Base-by-base conservation (phyloP, 2,797 vertebrate species). In the Champsocephalus esox region DNA sequence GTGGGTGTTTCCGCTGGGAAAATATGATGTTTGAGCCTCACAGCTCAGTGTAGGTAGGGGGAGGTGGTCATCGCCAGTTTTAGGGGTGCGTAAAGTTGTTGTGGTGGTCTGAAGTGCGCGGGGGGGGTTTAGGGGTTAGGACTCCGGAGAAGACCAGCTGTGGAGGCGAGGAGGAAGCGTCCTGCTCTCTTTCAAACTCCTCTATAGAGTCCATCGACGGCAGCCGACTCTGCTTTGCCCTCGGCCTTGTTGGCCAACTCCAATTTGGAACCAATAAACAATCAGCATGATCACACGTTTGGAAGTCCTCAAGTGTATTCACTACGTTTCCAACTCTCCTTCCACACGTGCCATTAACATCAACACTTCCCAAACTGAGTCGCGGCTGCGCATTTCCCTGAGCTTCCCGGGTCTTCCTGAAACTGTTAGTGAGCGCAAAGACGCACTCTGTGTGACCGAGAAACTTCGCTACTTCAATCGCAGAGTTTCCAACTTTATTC, bases 401-500 rank as follows among this genome's bases (percentile, higher is more conserved):
- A 5, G 79, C 66, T 28, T 77, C 84, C 0, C 79, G 73, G 17
- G 21, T 14, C 58, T 56, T 92, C 62, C 77, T 90, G 34, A 84
- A 80, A 77, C 28, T 64, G 63, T 66, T 77, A 0, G 68, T 86
- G 24, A 95, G 91, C 1, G 91, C 92, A 38, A 12, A 81, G 28
- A 95, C 52, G 61, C 95, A 94, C 24, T 94, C 87, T 0, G 75
- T 76, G 85, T 94, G 93, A 8, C 94, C 90, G 3, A 96, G 92
- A 28, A 92, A 92, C 73, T 82, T 91, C 0, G 94, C 94, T 54
- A 95, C 92, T 9, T 87, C 89, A 0, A 89, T 60, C 0, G 94
- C 94, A 0, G 92, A 94, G 88, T 95, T 94, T 0, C 94, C 94
- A 43, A 90, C 94, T 77, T 91, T 90, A 65, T 96, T 95, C 34